phyloP scores from a whole-genome alignment of 2,888 invertebrate genomes.

The Lepidocyrtoides sp. region DNA sequence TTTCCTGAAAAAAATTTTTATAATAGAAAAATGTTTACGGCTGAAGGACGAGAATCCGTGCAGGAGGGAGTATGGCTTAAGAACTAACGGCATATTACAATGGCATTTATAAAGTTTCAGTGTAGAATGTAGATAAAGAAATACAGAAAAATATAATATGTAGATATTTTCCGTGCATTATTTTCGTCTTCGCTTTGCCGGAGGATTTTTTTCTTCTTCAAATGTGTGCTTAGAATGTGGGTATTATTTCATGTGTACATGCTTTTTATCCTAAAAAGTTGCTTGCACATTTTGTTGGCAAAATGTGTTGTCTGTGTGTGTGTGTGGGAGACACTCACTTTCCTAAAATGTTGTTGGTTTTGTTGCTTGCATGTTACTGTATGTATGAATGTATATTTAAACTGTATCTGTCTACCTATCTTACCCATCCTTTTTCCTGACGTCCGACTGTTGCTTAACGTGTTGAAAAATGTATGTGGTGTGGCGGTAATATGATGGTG shows the following conservation, averaged over 20 bases:
- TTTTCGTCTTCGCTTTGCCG: not conserved
- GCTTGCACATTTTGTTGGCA: conserved; percentile 60
- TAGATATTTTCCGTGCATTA: not conserved
- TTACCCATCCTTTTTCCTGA: not conserved
- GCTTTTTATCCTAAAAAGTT: conserved; percentile 2
- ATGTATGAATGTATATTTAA: not conserved
- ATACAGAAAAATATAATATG: conserved; percentile 2
- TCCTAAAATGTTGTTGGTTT: conserved; percentile 31
- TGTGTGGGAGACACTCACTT: conserved; percentile 42
- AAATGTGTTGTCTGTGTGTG: conserved; percentile 69
- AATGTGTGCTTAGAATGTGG: conserved; percentile 19
- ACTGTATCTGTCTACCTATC: not conserved
- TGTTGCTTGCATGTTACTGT: conserved; percentile 34
- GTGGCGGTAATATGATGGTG: conserved; percentile 6
- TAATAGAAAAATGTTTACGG: not conserved
- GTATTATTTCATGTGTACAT: conserved; percentile 3
- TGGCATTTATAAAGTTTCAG: no score
- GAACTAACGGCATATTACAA: no score
- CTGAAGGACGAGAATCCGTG: not conserved
- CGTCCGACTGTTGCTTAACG: conserved; percentile 67
- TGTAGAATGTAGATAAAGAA: no score
- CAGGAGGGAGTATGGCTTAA: no score
- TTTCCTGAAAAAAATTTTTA: not conserved
- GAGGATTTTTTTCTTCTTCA: conserved; percentile 45
- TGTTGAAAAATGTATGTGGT: conserved; percentile 62